A percentile compares a stretch with the other conserved stretches of the same genome.
These are phyloP conservation scores for Stichopus chloronotus DNA, from an alignment of 35 echinoderm and acorn worm genomes.

Conservation along the genomic window DNA sequence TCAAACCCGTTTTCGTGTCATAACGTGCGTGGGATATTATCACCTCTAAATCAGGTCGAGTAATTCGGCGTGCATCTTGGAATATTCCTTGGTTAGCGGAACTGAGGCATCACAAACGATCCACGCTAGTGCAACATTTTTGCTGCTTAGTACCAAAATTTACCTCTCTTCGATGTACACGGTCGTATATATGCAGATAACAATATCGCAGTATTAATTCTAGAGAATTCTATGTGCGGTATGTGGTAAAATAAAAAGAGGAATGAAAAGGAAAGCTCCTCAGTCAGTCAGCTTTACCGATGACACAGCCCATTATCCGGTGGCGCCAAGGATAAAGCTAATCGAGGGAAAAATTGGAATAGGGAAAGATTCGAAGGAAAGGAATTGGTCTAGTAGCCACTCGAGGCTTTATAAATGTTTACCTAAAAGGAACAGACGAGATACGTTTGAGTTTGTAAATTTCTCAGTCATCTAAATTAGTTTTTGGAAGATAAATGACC, in stretches of 20 bases:
- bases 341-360: slow-evolving; percentile 16
- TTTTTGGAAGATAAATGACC: background rate
- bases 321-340: slow-evolving; percentile 11
- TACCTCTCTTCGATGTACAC: background rate
- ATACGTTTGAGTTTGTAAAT: background rate
- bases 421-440: background rate
- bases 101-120: background rate
- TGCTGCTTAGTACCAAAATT: background rate
- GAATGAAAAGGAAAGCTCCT: background rate
- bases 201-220: background rate
- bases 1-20: no score
- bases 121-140: background rate
- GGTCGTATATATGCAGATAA: background rate
- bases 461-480: background rate
- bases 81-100: background rate
- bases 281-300: background rate
- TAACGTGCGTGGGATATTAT: no score
- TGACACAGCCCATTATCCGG: slow-evolving; percentile 13
- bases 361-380: background rate
- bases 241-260: background rate
- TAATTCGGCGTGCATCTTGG: no score
- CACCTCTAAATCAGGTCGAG: no score
- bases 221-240: background rate
- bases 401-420: slow-evolving; percentile 4
- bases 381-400: slow-evolving; percentile 2